Evolutionary conservation across 2,797 vertebrate genomes (phyloP), one percentile per base, ranked within the genome.

Genomic region (Nannoperca australis): DNA sequence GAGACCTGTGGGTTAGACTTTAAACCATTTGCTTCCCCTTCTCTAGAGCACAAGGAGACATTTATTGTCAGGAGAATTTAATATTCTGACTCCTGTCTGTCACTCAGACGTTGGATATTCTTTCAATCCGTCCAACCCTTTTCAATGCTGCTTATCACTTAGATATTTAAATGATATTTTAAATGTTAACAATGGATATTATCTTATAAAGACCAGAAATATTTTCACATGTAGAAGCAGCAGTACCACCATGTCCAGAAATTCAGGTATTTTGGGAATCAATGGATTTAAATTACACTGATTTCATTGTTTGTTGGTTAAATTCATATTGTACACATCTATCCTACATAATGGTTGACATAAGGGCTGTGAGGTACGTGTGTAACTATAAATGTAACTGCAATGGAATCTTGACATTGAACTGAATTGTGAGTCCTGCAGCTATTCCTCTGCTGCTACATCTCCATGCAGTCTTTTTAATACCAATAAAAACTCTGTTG

Each of bases 1-100:
- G 62, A 88, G 92, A 88, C 68, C 49, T 40, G 36, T 20, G 70
- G 44, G 53, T 89, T 79, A 32, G 47, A 65, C 36, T 36, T 36
- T 36, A 36, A 36, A 36, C 71, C 24, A 27, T 27, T 27, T 27
- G 24, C 1, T 27, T 27, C 24, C 24, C 24, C 24, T 40, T 24
- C 61, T 81, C 42, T 47, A n/a, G 32, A 82, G 42, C 17, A 63
- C 68, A 80, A 60, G 24, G 42, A 66, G 20, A 44, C 70, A 65
- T 82, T 87, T 22, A 74, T 67, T 58, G 20, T 59, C 36, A 42
- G 54, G 22, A 55, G 12, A 51, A 62, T 70, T 12, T 10, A 27
- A 73, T 67, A 47, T 68, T 38, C 55, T 12, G 40, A 72, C 42
- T 72, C n/a, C 10, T 65, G 27, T 65, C 56, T 34, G 10, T 75